phyloP scores from a whole-genome alignment of 1,140 invertebrate genomes.

The Chironomus tepperi region DNA sequence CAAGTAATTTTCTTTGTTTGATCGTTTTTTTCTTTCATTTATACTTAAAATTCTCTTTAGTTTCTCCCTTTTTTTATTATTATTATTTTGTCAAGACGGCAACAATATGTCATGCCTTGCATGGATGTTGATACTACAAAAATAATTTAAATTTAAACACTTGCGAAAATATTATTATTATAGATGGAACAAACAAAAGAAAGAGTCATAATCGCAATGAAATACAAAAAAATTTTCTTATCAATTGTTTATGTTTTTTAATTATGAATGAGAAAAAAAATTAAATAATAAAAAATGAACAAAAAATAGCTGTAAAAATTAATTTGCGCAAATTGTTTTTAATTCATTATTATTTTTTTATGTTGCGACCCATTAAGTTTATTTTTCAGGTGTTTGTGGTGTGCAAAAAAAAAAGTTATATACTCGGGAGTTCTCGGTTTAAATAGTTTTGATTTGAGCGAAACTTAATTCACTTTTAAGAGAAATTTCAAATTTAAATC shows the following conservation, averaged over 20 bases:
- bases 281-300: conserved; percentile 9
- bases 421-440: too few relatives aligned
- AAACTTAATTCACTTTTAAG: too few relatives aligned
- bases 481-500: too few relatives aligned
- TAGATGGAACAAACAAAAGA: neutral
- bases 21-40: neutral
- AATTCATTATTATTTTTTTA: neutral
- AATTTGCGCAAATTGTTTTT: conserved; percentile 4
- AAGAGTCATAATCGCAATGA: neutral
- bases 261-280: conserved; percentile 9
- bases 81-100: too few relatives aligned
- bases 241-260: conserved; percentile 15
- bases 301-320: conserved; percentile 9
- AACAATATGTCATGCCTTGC: too few relatives aligned
- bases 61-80: too few relatives aligned
- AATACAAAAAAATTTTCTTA: neutral
- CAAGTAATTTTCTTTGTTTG: neutral
- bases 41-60: neutral
- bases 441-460: too few relatives aligned
- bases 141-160: too few relatives aligned
- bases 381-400: neutral
- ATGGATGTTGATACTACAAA: too few relatives aligned
- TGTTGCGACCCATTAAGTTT: neutral
- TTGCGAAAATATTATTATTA: neutral
- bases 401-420: neutral